Base-by-base conservation (phyloP, 1,140 invertebrate species). In the Drosophila littoralis region DNA sequence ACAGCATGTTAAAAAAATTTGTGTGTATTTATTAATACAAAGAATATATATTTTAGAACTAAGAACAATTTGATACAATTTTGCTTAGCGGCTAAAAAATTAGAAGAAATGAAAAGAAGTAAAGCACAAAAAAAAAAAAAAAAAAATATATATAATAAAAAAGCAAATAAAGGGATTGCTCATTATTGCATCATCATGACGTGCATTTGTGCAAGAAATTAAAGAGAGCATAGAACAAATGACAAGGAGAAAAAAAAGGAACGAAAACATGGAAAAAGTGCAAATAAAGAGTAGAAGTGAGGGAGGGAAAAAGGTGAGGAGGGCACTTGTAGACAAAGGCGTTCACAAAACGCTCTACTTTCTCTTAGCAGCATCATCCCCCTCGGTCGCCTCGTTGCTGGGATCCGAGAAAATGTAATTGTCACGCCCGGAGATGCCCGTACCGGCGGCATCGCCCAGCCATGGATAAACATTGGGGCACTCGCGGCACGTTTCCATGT, bases 401-500 rank as follows among this genome's bases (percentile, higher is more conserved):
- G 71, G 10, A 12, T 48, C 67, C 6, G 51, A 67, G 57, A 82
- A 91, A n/a, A 96, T 95, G 80, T 97, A 98, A 91, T 96, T 96
- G 77, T 97, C 97, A 71, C 94, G 95, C 45, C 95, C 95, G 43
- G 94, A 93, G 64, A 96, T 94, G 6, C 96, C 97, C 52, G 96
- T 96, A 70, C 97, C 97, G 89, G 95, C 96, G 1, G 96, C 95
- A 92, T 98, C 97, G 38, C 96, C 96, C 72, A 92, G 66, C 91
- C 91, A 92, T 45, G 91, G 91, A 81, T 92, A 92, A 10, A 96
- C 96, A 67, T 96, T 96, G 32, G 97, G 97, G 91, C 97, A 98
- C 68, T 97, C 96, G 52, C 93, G 94, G 91, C 97, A 98, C 2
- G 97, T 97, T 90, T 97, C 96, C 94, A 98, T 95, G 91, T 98